phyloP scores from a whole-genome alignment of 1,140 invertebrate genomes.

The Neuroterus valhalla region DNA sequence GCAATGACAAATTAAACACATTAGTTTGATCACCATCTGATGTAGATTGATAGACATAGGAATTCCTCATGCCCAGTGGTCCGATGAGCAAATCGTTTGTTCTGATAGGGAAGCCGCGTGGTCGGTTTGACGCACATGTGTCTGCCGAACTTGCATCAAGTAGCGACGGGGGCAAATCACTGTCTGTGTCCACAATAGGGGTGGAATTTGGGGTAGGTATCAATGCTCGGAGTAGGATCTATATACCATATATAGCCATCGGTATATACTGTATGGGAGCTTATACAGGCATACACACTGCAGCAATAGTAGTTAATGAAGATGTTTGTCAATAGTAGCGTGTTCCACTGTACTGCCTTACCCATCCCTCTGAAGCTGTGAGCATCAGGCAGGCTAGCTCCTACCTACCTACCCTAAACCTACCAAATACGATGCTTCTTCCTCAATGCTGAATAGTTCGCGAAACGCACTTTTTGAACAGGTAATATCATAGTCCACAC shows the following conservation, averaged over 20 bases:
- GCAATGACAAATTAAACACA: too few species aligned
- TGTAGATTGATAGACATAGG: background rate
- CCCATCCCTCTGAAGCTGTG: conserved; percentile 47
- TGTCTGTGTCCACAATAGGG: conserved; percentile 48
- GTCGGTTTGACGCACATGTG: conserved; percentile 43
- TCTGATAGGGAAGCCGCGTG: background rate
- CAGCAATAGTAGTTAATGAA: conserved; percentile 61
- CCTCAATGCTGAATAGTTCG: background rate
- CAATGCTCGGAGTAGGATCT: conserved; percentile 35
- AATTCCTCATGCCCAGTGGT: background rate
- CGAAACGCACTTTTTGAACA: background rate
- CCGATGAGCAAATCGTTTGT: background rate
- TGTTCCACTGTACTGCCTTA: conserved; percentile 56
- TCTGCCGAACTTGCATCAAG: conserved; percentile 56
- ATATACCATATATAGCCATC: conserved; percentile 8
- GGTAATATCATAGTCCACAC: too few species aligned
- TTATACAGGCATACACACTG: conserved; percentile 57
- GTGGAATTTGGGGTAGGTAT: conserved; percentile 48
- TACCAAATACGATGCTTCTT: background rate
- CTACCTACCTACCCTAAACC: background rate
- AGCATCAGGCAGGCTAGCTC: background rate
- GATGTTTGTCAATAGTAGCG: conserved; percentile 67
- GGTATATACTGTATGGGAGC: conserved; percentile 42
- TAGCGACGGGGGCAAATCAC: conserved; percentile 52
- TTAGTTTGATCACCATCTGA: too few species aligned